Percentiles rank a stretch among this genome's conserved stretches.
Conservation (phyloP, 2,113 vertebrate species). For the Circaetus cinerascens region DNA sequence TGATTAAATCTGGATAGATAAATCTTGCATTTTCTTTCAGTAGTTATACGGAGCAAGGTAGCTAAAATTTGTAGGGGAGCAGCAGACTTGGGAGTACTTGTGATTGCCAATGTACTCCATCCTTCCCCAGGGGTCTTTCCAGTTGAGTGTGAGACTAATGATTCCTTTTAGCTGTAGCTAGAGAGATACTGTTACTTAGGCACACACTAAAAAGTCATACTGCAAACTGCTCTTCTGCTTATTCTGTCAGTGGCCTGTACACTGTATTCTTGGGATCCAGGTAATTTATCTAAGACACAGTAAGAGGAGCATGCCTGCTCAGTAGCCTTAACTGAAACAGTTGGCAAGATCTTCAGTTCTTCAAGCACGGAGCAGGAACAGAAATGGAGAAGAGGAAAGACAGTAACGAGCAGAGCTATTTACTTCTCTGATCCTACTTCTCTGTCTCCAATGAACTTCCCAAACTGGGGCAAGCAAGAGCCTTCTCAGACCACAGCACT, state of each 20-base stretch:
- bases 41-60: background rate
- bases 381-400: background rate
- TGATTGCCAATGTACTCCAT: background rate
- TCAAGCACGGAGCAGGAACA: background rate
- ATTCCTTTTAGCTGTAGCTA: background rate
- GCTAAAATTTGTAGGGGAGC: background rate
- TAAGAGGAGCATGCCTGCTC: background rate
- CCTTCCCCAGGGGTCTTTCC: background rate
- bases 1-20: background rate
- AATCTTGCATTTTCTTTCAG: background rate
- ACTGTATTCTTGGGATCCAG: accelerated
- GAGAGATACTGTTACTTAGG: background rate
- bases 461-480: background rate
- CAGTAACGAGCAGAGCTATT: background rate
- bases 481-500: background rate
- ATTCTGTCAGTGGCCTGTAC: background rate
- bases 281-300: background rate
- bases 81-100: background rate
- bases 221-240: background rate
- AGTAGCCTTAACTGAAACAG: background rate
- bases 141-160: background rate
- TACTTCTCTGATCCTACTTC: background rate
- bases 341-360: background rate
- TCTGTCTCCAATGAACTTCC: background rate
- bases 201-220: background rate